Evolutionary conservation across 2,888 invertebrate genomes (phyloP), one percentile per base, ranked within the genome.

Genomic region (Tribolium freemani): DNA sequence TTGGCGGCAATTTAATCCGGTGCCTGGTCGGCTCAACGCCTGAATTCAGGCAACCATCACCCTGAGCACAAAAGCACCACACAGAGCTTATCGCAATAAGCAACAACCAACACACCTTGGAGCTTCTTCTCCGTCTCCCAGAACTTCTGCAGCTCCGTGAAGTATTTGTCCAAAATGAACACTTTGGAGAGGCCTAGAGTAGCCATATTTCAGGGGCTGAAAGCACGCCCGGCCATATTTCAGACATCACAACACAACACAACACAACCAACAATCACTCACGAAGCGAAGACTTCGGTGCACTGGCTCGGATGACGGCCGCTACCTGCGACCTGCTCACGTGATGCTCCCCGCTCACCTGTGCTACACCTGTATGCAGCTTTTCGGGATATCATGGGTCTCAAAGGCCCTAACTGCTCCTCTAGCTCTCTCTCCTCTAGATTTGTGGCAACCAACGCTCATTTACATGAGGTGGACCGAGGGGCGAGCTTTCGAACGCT

Each of bases 101-200:
- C 46, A 58, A 8, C 63, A 57, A 54, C 50, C 13, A 74, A 87
- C 91, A 91, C 92, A 96, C 97, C 97, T 93, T 96, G 95, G 85
- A 96, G 90, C 89, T 96, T 96, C 89, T 96, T 96, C 88, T 97
- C 97, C 76, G 96, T 96, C 89, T 96, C 96, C 95, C 96, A 96
- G 90, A 96, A 96, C 90, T 97, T 97, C 88, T 96, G 96, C 88
- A 97, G 90, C 89, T 97, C 97, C 80, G 96, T 96, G 89, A 97
- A 97, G 89, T 97, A 97, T 88, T 97, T 97, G 93, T 97, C 97
- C 91, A 97, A 92, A 88, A 97, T 97, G 92, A 96, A 97, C 88
- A 96, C 96, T 91, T 97, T 97, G 87, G 96, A 96, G 84, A 96
- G 93, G 90, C 96, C 96, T 90, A 96, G 91, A 88, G 96, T 96